Base-by-base conservation (phyloP, 2,797 vertebrate genomes). In the Echiichthys vipera region DNA sequence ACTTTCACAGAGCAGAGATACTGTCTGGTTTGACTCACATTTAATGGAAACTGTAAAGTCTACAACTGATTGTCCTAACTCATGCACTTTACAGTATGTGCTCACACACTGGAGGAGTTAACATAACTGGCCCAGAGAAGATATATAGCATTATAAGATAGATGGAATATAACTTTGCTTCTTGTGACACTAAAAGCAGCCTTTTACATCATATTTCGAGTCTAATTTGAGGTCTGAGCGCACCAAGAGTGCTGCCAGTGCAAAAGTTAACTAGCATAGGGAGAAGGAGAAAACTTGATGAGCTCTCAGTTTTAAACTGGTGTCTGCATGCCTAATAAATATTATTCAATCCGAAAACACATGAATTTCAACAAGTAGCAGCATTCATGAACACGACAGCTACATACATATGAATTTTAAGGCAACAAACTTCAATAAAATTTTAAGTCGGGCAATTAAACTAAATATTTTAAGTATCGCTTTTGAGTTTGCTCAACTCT, bases 31-130 rank as follows among this genome's bases (percentile, higher is more conserved):
- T 59, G 56, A 65, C 72, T 89, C 71, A 51, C 77, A 77, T 84
- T 80, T 85, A 83, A 87, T 86, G 64, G 72, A 84, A 83, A 84
- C 59, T 55, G 81, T 88, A 73, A 89, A 84, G 70, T 85, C 68
- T 73, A 59, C 55, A 72, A 82, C 65, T 59, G 72, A 65, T 27
- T 34, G 30, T 50, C 74, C 65, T 78, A 77, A 85, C 71, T 83
- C 71, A 46, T 37, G 37, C 65, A 25, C 72, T 73, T 79, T 78
- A 79, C 67, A 71, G 67, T 62, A 50, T 81, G 64, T 75, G 70
- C 66, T 79, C 79, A 68, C 54, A 68, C 65, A 22, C 62, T 54
- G 71, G 76, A 0, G 17, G 39, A 62, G 83, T 83, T 84, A 77
- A 69, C 73, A 67, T 74, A 80, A 73, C 78, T 34, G 74, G 50